Evolutionary conservation across 2,888 invertebrate genomes (phyloP).

Genomic region (Drosophila subquinaria): DNA sequence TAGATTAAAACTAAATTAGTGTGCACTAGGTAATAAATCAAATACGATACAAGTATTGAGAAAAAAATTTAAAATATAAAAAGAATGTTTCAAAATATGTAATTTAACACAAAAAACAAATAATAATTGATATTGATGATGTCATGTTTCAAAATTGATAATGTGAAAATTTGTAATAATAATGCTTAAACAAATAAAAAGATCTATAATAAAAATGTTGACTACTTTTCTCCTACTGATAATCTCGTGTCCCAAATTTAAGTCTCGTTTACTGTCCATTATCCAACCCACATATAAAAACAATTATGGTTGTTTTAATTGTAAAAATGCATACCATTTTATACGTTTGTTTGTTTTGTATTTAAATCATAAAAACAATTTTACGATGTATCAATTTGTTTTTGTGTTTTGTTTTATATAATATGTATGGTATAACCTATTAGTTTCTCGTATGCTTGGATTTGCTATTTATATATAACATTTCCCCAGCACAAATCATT

Average conservation of each 20-base stretch:
- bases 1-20: constrained; percentile 70
- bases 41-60: constrained; percentile 50
- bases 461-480: constrained; percentile 68
- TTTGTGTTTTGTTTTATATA: constrained; percentile 60
- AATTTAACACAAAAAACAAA: constrained; percentile 42
- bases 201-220: constrained; percentile 45
- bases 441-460: constrained; percentile 72
- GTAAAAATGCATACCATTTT: constrained; percentile 69
- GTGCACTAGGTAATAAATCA: constrained; percentile 60
- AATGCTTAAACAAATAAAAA: constrained; percentile 67
- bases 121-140: constrained; percentile 24
- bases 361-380: constrained; percentile 81
- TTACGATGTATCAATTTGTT: constrained; percentile 73
- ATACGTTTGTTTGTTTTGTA: constrained; percentile 51
- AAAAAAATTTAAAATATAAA: constrained; percentile 21
- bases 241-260: neutral
- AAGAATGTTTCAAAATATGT: constrained; percentile 59
- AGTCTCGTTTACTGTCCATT: neutral
- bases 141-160: constrained; percentile 62
- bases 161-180: constrained; percentile 64
- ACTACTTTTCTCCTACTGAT: constrained; percentile 1
- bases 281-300: constrained; percentile 28
- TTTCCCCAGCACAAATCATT: constrained; percentile 60
- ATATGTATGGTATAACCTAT: constrained; percentile 78
- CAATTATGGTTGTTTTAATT: constrained; percentile 44